These are phyloP conservation scores for Tetragnatha versicolor DNA, from an alignment of 1,140 invertebrate species.

Conservation along the genomic window DNA sequence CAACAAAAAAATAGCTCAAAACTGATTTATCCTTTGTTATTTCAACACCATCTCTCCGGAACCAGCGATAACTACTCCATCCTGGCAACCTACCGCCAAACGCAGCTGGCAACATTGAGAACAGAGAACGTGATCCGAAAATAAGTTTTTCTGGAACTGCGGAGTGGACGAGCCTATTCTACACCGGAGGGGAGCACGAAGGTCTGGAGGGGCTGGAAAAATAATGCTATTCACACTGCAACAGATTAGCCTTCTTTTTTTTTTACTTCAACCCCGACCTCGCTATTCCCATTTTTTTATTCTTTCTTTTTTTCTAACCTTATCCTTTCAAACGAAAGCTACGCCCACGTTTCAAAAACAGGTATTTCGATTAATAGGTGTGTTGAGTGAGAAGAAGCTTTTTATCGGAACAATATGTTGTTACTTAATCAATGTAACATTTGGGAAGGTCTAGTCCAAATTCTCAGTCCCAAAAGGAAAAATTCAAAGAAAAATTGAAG, in stretches of 20 bases:
- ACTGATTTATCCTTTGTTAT: too few relatives aligned
- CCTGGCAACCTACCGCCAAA: constrained; percentile 15
- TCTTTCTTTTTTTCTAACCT: too few relatives aligned
- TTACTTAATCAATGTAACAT: too few relatives aligned
- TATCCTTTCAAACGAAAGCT: too few relatives aligned
- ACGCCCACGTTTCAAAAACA: too few relatives aligned
- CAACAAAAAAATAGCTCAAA: too few relatives aligned
- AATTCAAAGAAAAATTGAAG: too few relatives aligned
- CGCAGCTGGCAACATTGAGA: constrained; percentile 51
- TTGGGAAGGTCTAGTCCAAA: too few relatives aligned
- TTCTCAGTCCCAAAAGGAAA: too few relatives aligned
- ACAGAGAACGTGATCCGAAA: constrained; percentile 45
- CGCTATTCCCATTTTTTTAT: not conserved
- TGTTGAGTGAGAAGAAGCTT: too few relatives aligned
- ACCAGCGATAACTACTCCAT: not conserved
- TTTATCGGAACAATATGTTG: too few relatives aligned
- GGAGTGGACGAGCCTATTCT: constrained; percentile 24
- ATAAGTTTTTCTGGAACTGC: constrained; percentile 43
- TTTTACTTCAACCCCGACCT: not conserved
- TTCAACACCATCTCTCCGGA: not conserved
- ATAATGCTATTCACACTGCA: not conserved
- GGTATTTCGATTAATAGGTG: too few relatives aligned
- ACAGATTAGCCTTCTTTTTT: constrained; percentile 5
- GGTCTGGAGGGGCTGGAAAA: constrained; percentile 6
- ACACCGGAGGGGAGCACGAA: not conserved